Evolutionary conservation across 2,797 vertebrate genomes (phyloP), one percentile per base, ranked within the genome.

Genomic region (Tragelaphus oryx): DNA sequence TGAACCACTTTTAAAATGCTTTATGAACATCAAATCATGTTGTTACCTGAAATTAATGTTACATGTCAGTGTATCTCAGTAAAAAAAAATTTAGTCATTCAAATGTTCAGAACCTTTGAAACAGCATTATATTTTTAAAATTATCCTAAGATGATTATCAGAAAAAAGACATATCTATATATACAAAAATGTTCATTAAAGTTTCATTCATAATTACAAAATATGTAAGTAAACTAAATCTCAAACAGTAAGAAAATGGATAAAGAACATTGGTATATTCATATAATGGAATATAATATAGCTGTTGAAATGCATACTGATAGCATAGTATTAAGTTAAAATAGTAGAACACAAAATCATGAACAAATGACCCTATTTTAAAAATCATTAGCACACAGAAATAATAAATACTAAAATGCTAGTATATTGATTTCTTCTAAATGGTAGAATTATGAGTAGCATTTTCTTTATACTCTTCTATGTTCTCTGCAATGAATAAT

Each of bases 151-250:
- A 93, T 84, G 82, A 87, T 81, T 41, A 82, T 83, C 28, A 60
- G 8, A 82, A 87, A 90, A 13, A 90, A 20, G 22, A 84, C 20
- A 82, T 79, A 9, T 78, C 24, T 37, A 37, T 88, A 48, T 68
- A 17, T 75, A 80, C 13, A 83, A 96, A 91, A 94, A 74, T 41
- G 4, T 76, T 76, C 5, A 60, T 46, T 94, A n/a, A 94, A 88
- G 13, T 90, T 93, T 68, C 44, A 74, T 44, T 94, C 92, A 76
- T 83, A 82, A 83, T 46, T 86, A 74, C 30, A 68, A 90, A 93
- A 86, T 84, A 74, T 52, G n/a, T 30, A 93, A 91, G 65, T 74
- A 86, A 94, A 16, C 20, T 87, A 94, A 93, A 83, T 91, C 78
- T 71, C 5, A 95, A 93, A 90, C n/a, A 91, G 75, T n/a, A 75